Conservation (phyloP, 1,140 invertebrate genomes). For the Diuraphis noxia region DNA sequence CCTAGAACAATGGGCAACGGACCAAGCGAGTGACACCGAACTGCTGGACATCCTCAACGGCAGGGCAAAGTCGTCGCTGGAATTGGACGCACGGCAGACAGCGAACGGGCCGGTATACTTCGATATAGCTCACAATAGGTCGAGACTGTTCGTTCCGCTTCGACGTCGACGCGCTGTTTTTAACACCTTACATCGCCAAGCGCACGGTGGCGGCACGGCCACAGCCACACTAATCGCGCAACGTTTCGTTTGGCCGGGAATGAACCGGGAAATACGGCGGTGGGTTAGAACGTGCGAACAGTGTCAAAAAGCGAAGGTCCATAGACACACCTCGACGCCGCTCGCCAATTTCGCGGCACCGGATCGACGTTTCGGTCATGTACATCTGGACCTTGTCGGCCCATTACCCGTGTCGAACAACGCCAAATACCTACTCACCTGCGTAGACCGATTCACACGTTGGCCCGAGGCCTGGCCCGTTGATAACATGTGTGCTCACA, state of each 20-base stretch:
- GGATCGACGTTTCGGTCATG: background rate
- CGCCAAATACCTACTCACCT: constrained; percentile 58
- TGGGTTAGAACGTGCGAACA: background rate
- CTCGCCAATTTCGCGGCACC: constrained; percentile 47
- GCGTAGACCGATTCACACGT: constrained; percentile 58
- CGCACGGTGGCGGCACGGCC: too few relatives aligned
- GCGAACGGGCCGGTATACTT: too few relatives aligned
- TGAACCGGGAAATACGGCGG: background rate
- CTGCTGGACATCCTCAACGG: too few relatives aligned
- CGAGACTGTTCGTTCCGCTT: too few relatives aligned
- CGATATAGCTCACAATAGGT: too few relatives aligned
- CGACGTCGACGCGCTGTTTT: too few relatives aligned
- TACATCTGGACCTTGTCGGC: constrained; percentile 62
- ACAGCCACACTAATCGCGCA: too few relatives aligned
- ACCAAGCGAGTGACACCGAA: too few relatives aligned
- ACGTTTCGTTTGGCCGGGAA: constrained; percentile 59
- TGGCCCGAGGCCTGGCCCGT: constrained; percentile 59
- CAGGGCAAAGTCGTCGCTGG: too few relatives aligned
- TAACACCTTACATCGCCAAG: too few relatives aligned
- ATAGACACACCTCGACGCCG: constrained; percentile 62
- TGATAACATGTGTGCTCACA: constrained; percentile 26
- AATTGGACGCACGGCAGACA: too few relatives aligned
- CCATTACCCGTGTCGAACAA: background rate
- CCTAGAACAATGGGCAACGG: too few relatives aligned
- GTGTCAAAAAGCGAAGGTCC: background rate